These are phyloP conservation scores for Phaonia tiefii DNA, from an alignment of 2,888 invertebrate species.

Conservation along the genomic window DNA sequence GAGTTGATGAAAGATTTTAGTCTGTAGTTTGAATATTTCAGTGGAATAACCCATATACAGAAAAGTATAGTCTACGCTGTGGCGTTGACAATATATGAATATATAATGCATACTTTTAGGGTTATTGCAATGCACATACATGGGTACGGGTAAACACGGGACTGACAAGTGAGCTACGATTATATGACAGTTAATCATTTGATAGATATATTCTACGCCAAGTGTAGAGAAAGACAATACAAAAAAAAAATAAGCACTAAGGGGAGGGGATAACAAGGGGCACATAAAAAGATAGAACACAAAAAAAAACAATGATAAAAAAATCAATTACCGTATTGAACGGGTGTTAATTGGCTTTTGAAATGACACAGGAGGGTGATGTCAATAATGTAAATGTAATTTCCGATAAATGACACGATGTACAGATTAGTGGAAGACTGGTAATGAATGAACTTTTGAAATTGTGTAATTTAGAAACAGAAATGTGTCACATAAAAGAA, in stretches of 20 bases:
- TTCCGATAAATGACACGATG: background rate
- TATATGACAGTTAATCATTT: conserved; percentile 48
- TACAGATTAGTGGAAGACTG: too few species aligned
- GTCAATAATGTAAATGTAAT: background rate
- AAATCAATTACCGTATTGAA: conserved; percentile 19
- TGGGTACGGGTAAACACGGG: background rate
- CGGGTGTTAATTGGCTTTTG: conserved; percentile 12
- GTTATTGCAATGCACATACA: background rate
- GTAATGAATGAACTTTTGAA: too few species aligned
- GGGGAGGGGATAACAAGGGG: background rate
- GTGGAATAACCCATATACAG: too few species aligned
- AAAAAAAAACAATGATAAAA: conserved; percentile 3
- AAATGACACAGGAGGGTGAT: background rate
- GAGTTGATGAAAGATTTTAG: too few species aligned
- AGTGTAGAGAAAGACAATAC: background rate
- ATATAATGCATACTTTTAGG: conserved; percentile 10
- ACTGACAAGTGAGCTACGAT: conserved; percentile 10
- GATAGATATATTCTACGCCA: conserved; percentile 15
- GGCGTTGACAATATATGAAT: conserved; percentile 4
- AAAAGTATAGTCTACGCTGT: too few species aligned
- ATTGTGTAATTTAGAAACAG: too few species aligned
- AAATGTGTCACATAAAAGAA: too few species aligned
- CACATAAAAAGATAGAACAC: conserved; percentile 17
- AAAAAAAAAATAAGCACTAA: too few species aligned
- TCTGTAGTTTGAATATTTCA: too few species aligned